A percentile compares a stretch with the other conserved stretches of the same genome.
Evolutionary conservation across 2,888 invertebrate genomes (phyloP).

Genomic region (Chaetogeoica ovagalla): DNA sequence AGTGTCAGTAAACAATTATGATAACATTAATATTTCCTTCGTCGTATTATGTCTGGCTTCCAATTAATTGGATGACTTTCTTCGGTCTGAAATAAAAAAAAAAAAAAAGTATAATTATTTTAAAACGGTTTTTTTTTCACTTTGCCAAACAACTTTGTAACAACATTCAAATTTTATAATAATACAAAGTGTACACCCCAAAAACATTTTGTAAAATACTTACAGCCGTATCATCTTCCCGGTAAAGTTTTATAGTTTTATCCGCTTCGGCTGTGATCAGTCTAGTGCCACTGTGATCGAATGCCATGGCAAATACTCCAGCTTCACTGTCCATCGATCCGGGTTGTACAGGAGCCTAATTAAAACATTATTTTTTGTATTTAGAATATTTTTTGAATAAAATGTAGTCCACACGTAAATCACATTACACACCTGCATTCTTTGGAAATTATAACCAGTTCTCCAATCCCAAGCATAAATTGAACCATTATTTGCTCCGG

Average conservation of each 20-base stretch:
- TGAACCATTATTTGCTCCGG: conserved; percentile 97
- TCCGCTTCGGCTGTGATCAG: conserved; percentile 97
- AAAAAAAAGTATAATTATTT: conserved; percentile 18
- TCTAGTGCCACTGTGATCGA: conserved; percentile 91
- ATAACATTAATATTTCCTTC: conserved; percentile 77
- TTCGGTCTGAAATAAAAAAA: conserved; percentile 69
- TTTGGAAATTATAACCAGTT: conserved; percentile 98
- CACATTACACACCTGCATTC: conserved; percentile 68
- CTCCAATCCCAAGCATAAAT: conserved; percentile 99
- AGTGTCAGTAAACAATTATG: neutral
- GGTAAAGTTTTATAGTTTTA: conserved; percentile 98
- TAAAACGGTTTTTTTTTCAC: too few relatives aligned
- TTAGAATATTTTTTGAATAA: neutral
- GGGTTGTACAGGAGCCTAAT: conserved; percentile 89
- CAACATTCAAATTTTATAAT: neutral
- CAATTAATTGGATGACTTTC: conserved; percentile 96
- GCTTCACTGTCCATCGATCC: conserved; percentile 99
- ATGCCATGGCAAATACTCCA: conserved; percentile 93
- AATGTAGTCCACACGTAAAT: neutral
- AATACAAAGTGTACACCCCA: too few relatives aligned
- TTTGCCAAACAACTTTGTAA: neutral
- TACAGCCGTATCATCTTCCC: conserved; percentile 89
- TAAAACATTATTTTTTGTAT: conserved; percentile 4
- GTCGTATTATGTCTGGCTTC: conserved; percentile 93
- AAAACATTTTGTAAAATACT: conserved; percentile 54